phyloP scores from a whole-genome alignment of 2,888 invertebrate species.

The Slavum lentiscoides region DNA sequence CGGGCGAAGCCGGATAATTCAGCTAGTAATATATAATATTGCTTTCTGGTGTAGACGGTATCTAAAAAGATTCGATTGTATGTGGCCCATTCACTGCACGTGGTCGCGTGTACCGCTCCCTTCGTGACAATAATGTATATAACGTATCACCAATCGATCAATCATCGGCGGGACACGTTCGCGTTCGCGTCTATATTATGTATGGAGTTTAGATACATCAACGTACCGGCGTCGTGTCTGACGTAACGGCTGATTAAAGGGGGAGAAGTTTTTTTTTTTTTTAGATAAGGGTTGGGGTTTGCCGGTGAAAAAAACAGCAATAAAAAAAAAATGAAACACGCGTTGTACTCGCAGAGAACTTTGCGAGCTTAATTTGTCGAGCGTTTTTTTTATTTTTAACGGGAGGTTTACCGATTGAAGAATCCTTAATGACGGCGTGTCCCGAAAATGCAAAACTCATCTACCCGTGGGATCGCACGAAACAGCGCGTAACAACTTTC shows the following conservation, averaged over 20 bases:
- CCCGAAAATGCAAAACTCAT: too few species aligned
- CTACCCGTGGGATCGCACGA: too few species aligned
- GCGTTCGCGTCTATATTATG: neutral
- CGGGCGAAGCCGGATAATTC: too few species aligned
- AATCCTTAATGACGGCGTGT: conserved; percentile 18
- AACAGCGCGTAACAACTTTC: too few species aligned
- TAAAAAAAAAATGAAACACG: neutral
- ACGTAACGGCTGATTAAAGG: too few species aligned
- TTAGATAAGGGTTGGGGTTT: neutral
- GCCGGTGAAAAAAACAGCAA: neutral
- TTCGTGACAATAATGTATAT: neutral
- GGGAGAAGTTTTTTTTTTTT: neutral
- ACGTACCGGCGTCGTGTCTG: too few species aligned
- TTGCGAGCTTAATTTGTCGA: conserved; percentile 35
- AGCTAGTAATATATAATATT: too few species aligned
- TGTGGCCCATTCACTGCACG: too few species aligned
- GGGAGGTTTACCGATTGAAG: conserved; percentile 26
- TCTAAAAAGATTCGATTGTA: neutral
- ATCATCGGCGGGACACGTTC: neutral
- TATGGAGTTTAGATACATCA: too few species aligned
- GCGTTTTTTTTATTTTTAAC: conserved; percentile 8
- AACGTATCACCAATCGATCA: conserved; percentile 28
- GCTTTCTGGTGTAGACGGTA: neutral
- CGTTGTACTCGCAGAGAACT: neutral
- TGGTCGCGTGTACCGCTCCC: neutral